Percentiles rank a stretch among this genome's conserved stretches.
Conservation (phyloP, 2,888 invertebrate species). For the Hyppa rectilinea region DNA sequence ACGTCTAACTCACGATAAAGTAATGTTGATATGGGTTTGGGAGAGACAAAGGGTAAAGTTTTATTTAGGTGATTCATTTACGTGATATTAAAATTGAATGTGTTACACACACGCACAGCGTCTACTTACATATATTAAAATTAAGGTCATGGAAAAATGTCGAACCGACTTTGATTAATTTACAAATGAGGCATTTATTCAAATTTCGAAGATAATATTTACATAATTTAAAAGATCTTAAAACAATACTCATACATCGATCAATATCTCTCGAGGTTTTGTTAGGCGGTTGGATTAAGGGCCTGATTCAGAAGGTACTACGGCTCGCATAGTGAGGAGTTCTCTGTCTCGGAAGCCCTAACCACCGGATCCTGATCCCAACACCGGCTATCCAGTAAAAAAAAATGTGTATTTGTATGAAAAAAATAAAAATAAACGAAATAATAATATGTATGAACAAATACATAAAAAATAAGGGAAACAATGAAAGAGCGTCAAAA, state of each 20-base stretch:
- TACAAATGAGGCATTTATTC: background rate
- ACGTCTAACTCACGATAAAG: constrained; percentile 22
- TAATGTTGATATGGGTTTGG: constrained; percentile 29
- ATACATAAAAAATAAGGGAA: too few relatives aligned
- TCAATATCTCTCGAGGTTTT: too few relatives aligned
- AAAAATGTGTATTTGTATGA: too few relatives aligned
- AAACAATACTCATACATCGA: too few relatives aligned
- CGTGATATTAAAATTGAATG: background rate
- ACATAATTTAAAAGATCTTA: background rate
- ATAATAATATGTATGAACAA: background rate
- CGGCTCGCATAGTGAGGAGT: too few relatives aligned
- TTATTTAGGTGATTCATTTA: constrained; percentile 28
- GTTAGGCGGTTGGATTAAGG: too few relatives aligned
- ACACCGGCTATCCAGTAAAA: too few relatives aligned
- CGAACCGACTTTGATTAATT: background rate
- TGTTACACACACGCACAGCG: too few relatives aligned
- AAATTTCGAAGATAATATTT: background rate
- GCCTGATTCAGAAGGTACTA: too few relatives aligned
- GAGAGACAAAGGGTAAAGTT: constrained; percentile 13
- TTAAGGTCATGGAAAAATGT: background rate
- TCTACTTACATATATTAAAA: background rate
- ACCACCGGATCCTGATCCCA: too few relatives aligned
- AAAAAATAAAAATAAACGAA: too few relatives aligned
- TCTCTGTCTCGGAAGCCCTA: too few relatives aligned
- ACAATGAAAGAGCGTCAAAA: background rate